Percentiles rank a stretch among this genome's conserved stretches.
Evolutionary conservation across 37 sponge, comb jelly and placozoan genomes (phyloP).

Genomic region (Agelas oroides): DNA sequence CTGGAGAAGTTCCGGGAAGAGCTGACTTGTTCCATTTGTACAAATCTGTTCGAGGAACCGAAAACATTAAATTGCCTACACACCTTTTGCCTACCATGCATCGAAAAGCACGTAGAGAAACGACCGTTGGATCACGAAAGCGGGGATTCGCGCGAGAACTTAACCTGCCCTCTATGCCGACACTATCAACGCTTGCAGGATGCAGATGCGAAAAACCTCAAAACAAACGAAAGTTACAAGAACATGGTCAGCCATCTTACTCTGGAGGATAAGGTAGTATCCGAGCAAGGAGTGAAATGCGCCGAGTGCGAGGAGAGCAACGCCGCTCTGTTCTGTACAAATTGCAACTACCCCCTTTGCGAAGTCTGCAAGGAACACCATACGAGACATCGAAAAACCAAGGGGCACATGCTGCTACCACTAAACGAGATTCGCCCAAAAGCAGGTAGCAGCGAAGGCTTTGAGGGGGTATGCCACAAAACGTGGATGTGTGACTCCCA

Average conservation of each 20-base stretch:
- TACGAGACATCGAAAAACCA: background rate
- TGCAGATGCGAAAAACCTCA: background rate
- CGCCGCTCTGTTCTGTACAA: constrained; percentile 10
- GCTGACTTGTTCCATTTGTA: constrained; percentile 4
- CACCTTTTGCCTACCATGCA: background rate
- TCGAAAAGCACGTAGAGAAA: background rate
- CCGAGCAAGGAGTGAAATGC: background rate
- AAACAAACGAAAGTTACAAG: background rate
- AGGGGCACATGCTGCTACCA: background rate
- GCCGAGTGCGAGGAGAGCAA: background rate
- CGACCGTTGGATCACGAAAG: background rate
- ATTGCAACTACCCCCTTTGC: constrained; percentile 1
- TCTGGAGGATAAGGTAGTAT: background rate
- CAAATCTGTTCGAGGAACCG: background rate
- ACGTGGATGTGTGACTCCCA: constrained; percentile 6
- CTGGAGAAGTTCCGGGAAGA: background rate
- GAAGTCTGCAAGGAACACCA: background rate
- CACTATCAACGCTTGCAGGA: background rate
- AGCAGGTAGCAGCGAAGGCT: background rate
- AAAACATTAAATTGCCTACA: background rate
- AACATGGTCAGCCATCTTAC: constrained; percentile 17
- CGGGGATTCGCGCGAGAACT: background rate
- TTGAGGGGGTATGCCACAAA: background rate
- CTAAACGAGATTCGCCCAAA: background rate
- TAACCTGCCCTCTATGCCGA: background rate